phyloP scores from a whole-genome alignment of 2,113 vertebrate species.

The Cyphotilapia sp. region DNA sequence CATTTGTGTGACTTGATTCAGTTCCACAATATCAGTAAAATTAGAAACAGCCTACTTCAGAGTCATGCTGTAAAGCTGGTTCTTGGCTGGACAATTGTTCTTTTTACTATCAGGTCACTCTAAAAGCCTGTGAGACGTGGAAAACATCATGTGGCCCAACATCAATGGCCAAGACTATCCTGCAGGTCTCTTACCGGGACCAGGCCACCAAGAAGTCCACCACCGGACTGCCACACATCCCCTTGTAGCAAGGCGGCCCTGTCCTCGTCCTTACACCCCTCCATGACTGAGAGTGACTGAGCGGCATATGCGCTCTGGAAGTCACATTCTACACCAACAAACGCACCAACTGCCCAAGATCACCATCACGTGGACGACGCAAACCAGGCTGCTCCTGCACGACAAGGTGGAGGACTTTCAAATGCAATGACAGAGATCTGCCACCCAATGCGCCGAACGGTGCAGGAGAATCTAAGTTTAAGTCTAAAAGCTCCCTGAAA shows the following conservation, averaged over 20 bases:
- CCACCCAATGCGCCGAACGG: not conserved
- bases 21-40: not conserved
- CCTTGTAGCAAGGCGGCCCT: not conserved
- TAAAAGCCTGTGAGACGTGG: accelerated
- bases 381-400: not conserved
- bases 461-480: not conserved
- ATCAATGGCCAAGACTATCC: not conserved
- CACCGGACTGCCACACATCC: accelerated
- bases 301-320: accelerated
- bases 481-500: not conserved
- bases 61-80: accelerated
- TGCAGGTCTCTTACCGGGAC: not conserved
- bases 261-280: accelerated
- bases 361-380: accelerated
- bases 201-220: not conserved
- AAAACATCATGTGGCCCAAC: not conserved
- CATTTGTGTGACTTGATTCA: not conserved
- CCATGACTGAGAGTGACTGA: not conserved
- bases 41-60: not conserved
- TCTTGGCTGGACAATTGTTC: not conserved
- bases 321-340: not conserved
- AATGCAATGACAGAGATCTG: not conserved
- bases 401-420: not conserved
- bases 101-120: not conserved
- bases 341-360: not conserved